Evolutionary conservation across 2,888 invertebrate species (phyloP), one percentile per base, ranked within the genome.

Genomic region (Rhagium mordax): DNA sequence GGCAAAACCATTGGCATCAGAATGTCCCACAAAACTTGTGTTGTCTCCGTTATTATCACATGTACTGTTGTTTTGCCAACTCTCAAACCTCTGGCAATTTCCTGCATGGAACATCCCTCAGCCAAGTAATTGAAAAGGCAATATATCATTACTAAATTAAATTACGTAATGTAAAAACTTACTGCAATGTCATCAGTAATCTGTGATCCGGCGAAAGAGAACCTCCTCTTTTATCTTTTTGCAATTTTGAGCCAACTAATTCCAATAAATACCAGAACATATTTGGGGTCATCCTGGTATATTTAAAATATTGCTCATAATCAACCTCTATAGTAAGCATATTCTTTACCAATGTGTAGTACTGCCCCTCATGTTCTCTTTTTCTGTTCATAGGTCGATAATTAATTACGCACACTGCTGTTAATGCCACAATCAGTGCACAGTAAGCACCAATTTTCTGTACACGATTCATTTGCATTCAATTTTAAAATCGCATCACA

Each of bases 151-250:
- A 60, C 13, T 16, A 0, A 48, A 51, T 29, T 18, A 60, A 20
- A 47, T 47, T 13, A 8, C n/a, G 15, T 61, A 13, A 13, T 18
- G 6, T 16, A 16, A 59, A 29, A 16, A 67, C 65, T 27, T 65
- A 53, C 51, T 70, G 62, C 53, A 61, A 21, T 47, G 65, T 65
- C 27, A 53, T 65, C 21, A 24, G 13, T 27, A 65, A 15, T 4
- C 65, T 24, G 10, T 65, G 65, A 13, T 51, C 51, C 18, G 51
- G 29, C n/a, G 61, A 61, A 8, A 61, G 61, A 10, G 47, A 47
- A 21, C 21, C 47, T 10, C 47, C 47, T 47, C 47, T 18, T 21
- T 5, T 20, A 41, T 33, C 60, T 20, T 60, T 60, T 3, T 20
- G 16, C 2, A 60, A 20, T 0, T 8, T 33, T 8, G 60, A 41